phyloP scores from a whole-genome alignment of 1,140 invertebrate genomes.

The Potamilus streckersoni region DNA sequence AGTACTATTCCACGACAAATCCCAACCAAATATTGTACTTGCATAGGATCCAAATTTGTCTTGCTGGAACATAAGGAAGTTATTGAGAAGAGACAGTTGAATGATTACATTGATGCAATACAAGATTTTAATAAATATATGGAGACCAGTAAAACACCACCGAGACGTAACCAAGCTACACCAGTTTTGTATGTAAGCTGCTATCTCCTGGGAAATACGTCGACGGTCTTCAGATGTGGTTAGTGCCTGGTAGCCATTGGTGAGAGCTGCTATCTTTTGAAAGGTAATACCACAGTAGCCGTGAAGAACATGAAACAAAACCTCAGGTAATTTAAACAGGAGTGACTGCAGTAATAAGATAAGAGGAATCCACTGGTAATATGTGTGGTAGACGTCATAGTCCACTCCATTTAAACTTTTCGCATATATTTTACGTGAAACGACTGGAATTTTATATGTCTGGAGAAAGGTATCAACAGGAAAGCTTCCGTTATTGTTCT shows the following conservation, averaged over 20 bases:
- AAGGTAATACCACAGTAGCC: conserved; percentile 10
- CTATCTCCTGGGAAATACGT: not conserved
- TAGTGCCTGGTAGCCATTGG: not conserved
- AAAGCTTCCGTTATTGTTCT: too few relatives aligned
- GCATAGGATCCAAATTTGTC: too few relatives aligned
- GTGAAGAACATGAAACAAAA: conserved; percentile 12
- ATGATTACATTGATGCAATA: conserved; percentile 2
- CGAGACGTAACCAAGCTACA: conserved; percentile 8
- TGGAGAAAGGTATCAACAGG: too few relatives aligned
- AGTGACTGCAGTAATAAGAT: conserved; percentile 14
- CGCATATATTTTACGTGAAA: too few relatives aligned
- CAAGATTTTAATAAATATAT: conserved; percentile 15
- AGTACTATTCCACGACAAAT: too few relatives aligned
- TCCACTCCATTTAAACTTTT: too few relatives aligned
- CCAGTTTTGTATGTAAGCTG: conserved; percentile 7
- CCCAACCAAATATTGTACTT: too few relatives aligned
- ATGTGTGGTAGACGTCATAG: too few relatives aligned
- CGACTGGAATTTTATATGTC: too few relatives aligned
- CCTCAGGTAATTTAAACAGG: conserved; percentile 13
- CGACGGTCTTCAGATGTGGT: not conserved
- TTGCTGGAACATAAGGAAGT: not conserved
- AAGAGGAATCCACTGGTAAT: conserved; percentile 15
- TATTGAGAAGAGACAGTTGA: conserved; percentile 4
- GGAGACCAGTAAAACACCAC: conserved; percentile 2
- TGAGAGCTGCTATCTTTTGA: conserved; percentile 6